Percentiles rank a stretch among this genome's conserved stretches.
These are phyloP conservation scores for Tenrec ecaudatus DNA, from an alignment of 2,113 vertebrate species.

Conservation along the genomic window DNA sequence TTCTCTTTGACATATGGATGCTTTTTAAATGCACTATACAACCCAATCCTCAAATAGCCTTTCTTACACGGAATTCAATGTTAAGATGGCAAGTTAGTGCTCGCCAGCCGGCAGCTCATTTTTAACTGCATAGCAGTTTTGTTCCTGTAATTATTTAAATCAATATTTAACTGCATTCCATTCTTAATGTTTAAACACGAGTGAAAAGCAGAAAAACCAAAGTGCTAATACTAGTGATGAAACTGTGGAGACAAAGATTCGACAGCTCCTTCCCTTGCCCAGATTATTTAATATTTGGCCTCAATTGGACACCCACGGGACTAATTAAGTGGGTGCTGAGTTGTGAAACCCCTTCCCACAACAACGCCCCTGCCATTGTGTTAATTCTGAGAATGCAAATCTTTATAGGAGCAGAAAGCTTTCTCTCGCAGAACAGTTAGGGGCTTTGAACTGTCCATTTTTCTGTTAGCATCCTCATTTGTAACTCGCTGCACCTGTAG, in stretches of 20 bases:
- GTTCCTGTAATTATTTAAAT: slow-evolving; percentile 41
- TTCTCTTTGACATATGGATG: too few relatives aligned
- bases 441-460: too few relatives aligned
- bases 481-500: too few relatives aligned
- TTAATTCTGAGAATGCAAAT: too few relatives aligned
- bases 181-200: slow-evolving; percentile 28
- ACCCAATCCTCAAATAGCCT: neutral
- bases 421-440: too few relatives aligned
- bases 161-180: neutral
- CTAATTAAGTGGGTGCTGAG: neutral
- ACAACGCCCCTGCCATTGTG: too few relatives aligned
- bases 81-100: neutral
- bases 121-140: neutral
- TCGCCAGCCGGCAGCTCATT: neutral
- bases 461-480: too few relatives aligned
- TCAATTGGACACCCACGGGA: neutral
- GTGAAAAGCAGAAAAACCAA: neutral
- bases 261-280: neutral
- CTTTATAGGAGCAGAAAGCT: too few relatives aligned
- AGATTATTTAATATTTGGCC: neutral
- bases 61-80: neutral
- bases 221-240: neutral
- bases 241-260: neutral
- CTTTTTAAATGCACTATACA: neutral
- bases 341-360: neutral